These are phyloP conservation scores for Donacobius atricapilla DNA, from an alignment of 2,113 vertebrate species.

Conservation along the genomic window DNA sequence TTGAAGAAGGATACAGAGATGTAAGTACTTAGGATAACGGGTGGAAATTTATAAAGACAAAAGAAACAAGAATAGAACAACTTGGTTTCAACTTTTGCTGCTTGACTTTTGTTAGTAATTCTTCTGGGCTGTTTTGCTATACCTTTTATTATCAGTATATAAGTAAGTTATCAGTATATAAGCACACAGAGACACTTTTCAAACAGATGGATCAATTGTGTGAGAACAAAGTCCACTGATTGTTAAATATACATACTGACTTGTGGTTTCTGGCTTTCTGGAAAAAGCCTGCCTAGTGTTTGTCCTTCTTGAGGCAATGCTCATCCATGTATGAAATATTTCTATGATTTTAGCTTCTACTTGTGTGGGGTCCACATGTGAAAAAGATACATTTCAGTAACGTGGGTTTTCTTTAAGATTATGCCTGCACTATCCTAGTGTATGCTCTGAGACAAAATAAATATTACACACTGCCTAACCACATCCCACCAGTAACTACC, in stretches of 20 bases:
- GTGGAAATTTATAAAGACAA: background rate
- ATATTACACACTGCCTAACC: background rate
- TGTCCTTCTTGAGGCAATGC: background rate
- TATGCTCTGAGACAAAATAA: background rate
- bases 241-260: background rate
- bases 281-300: background rate
- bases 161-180: background rate
- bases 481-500: background rate
- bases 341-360: background rate
- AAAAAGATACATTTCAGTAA: background rate
- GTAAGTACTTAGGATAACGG: constrained; percentile 72
- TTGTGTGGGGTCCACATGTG: background rate
- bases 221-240: constrained; percentile 30
- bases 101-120: background rate
- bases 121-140: background rate
- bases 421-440: background rate
- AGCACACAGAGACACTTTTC: background rate
- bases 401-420: background rate
- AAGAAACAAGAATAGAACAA: background rate
- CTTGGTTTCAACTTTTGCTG: background rate
- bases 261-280: background rate
- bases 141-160: background rate
- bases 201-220: constrained; percentile 12
- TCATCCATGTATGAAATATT: background rate
- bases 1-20: constrained; percentile 84